Evolutionary conservation across 1,140 invertebrate species (phyloP).

Genomic region (Drosophila tani): DNA sequence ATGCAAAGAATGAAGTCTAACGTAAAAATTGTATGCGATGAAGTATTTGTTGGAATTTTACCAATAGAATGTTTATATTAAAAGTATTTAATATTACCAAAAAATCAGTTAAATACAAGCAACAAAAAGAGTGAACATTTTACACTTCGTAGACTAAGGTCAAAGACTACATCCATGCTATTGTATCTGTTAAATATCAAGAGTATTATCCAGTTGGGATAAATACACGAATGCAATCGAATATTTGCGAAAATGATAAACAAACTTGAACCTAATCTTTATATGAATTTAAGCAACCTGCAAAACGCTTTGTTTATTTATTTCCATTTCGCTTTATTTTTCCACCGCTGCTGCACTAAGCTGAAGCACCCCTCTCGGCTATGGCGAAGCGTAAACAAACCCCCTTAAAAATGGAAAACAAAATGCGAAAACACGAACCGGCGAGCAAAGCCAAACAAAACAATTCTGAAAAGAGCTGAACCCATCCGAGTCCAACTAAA

Average conservation of each 20-base stretch:
- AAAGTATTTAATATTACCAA: background rate
- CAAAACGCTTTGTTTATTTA: conserved; percentile 48
- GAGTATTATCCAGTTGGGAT: background rate
- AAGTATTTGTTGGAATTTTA: background rate
- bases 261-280: conserved; percentile 34
- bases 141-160: no score
- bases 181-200: background rate
- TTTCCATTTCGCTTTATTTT: conserved; percentile 44
- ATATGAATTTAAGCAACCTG: conserved; percentile 44
- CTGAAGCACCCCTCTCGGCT: conserved; percentile 29
- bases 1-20: no score
- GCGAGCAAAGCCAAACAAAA: conserved; percentile 71
- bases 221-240: conserved; percentile 1
- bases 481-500: conserved; percentile 28
- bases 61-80: background rate
- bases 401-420: conserved; percentile 28
- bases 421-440: conserved; percentile 53
- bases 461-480: conserved; percentile 44
- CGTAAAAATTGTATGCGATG: background rate
- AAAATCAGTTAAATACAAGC: background rate
- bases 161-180: no score
- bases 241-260: conserved; percentile 33
- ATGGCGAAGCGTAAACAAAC: conserved; percentile 43
- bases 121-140: background rate
- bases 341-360: conserved; percentile 23